These are phyloP conservation scores for Dorcus parallelipipedus DNA, from an alignment of 2,888 invertebrate species.

Conservation along the genomic window DNA sequence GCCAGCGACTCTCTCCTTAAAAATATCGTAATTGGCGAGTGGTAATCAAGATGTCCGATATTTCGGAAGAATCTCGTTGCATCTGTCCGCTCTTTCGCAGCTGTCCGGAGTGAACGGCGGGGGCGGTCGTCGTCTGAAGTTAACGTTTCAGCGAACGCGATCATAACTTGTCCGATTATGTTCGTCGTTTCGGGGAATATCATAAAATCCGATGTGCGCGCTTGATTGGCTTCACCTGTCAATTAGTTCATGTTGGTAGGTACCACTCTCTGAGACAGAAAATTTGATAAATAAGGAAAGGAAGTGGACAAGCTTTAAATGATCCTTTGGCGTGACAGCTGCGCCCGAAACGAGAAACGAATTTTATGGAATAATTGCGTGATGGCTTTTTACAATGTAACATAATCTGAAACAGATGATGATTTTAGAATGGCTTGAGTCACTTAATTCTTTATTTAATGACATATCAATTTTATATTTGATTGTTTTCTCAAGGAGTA, in stretches of 20 bases:
- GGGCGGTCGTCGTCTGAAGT: not conserved
- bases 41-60: conserved; percentile 10
- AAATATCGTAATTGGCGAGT: conserved; percentile 13
- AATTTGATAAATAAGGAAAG: too few relatives aligned
- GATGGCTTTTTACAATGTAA: too few relatives aligned
- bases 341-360: too few relatives aligned
- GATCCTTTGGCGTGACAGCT: too few relatives aligned
- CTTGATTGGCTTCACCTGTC: not conserved
- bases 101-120: conserved; percentile 4
- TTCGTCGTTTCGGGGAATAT: not conserved
- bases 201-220: not conserved
- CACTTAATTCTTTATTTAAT: too few relatives aligned
- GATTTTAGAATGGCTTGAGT: too few relatives aligned
- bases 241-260: not conserved
- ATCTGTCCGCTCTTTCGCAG: conserved; percentile 6
- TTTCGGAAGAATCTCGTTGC: conserved; percentile 8
- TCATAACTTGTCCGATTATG: conserved; percentile 5
- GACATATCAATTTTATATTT: too few relatives aligned
- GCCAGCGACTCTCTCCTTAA: conserved; percentile 4
- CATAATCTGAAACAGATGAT: too few relatives aligned
- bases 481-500: too few relatives aligned
- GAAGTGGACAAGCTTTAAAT: too few relatives aligned
- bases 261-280: too few relatives aligned
- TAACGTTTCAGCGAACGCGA: conserved; percentile 2
- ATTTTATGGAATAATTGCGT: too few relatives aligned